These are phyloP conservation scores for Euzophera pinguis DNA, from an alignment of 2,888 invertebrate genomes.

Conservation along the genomic window DNA sequence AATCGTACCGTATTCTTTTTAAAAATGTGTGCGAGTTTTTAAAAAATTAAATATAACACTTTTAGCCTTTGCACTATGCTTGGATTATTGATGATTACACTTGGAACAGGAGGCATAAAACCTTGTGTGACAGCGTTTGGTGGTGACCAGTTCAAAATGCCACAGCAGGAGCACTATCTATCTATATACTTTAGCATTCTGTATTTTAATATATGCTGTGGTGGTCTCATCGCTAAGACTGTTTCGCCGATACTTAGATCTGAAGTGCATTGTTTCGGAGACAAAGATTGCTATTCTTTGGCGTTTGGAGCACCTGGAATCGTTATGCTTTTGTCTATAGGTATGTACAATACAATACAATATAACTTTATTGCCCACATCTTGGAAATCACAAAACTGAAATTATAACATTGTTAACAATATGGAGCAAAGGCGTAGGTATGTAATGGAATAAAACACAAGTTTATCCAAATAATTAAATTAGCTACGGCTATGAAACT, in stretches of 20 bases:
- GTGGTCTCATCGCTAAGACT: slow-evolving; percentile 85
- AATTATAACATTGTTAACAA: no score
- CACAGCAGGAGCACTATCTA: slow-evolving; percentile 82
- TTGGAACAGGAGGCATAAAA: slow-evolving; percentile 91
- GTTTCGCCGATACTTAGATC: slow-evolving; percentile 87
- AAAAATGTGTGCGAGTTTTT: background rate
- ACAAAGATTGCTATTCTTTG: slow-evolving; percentile 83
- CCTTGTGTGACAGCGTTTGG: slow-evolving; percentile 91
- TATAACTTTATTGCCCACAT: no score
- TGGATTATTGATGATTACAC: slow-evolving; percentile 84
- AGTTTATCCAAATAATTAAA: no score
- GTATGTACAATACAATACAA: slow-evolving; percentile 57
- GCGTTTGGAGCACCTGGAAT: slow-evolving; percentile 89
- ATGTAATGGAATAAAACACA: no score
- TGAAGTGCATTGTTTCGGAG: slow-evolving; percentile 82
- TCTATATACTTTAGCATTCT: slow-evolving; percentile 87
- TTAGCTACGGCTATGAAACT: no score
- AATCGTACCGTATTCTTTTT: no score
- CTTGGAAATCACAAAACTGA: no score
- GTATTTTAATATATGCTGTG: slow-evolving; percentile 84
- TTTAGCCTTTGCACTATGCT: slow-evolving; percentile 81
- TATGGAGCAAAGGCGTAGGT: no score
- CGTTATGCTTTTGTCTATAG: slow-evolving; percentile 84
- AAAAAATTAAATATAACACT: slow-evolving; percentile 16
- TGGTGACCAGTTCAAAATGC: slow-evolving; percentile 87